phyloP scores from a whole-genome alignment of 2,113 vertebrate species.

The Bubo blakistoni region DNA sequence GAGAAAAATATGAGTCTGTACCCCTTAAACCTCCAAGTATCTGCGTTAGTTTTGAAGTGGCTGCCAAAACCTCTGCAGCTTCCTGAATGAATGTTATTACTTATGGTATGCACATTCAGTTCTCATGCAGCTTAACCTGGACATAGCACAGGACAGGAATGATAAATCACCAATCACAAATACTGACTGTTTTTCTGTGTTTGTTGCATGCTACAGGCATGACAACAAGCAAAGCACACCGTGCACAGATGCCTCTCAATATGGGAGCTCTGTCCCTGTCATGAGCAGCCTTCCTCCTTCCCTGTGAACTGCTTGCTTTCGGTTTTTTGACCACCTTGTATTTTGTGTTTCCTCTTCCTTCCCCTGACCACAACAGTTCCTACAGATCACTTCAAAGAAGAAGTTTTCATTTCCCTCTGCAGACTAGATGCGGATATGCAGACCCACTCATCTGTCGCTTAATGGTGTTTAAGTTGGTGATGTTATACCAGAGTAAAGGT shows the following conservation, averaged over 20 bases:
- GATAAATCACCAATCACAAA: neutral
- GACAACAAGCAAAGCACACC: neutral
- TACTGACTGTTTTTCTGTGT: neutral
- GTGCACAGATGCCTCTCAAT: neutral
- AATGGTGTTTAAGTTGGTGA: neutral
- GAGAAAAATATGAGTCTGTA: neutral
- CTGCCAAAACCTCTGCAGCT: neutral
- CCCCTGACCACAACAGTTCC: neutral
- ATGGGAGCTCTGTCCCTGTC: neutral
- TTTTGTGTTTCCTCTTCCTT: neutral
- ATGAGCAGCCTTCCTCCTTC: neutral
- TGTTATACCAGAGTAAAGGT: slow-evolving; percentile 24
- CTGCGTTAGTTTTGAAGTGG: neutral
- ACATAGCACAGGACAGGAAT: neutral
- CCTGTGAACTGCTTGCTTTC: neutral
- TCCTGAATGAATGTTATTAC: neutral
- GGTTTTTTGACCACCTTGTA: neutral
- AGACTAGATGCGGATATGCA: neutral
- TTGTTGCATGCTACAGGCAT: neutral
- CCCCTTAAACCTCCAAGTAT: neutral
- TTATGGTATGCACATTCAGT: accelerated
- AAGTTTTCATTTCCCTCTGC: neutral
- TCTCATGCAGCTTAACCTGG: neutral
- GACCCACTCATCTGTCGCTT: neutral
- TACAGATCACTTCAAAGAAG: neutral